phyloP scores from a whole-genome alignment of 2,888 invertebrate genomes.

The Agrilus biguttatus region DNA sequence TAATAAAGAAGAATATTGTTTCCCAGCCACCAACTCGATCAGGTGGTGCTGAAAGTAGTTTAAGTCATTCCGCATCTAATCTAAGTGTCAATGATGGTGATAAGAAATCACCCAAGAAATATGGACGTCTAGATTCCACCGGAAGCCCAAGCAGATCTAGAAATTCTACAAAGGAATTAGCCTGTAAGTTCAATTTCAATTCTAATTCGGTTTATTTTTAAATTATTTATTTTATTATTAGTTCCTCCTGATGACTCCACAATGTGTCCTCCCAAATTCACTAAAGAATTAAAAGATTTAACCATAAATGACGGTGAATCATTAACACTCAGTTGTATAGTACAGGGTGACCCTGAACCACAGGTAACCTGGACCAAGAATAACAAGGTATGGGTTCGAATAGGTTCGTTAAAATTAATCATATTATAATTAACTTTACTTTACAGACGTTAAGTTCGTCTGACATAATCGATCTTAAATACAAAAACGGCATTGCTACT shows the following conservation, averaged over 20 bases:
- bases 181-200: constrained; percentile 42
- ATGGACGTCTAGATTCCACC: constrained; percentile 56
- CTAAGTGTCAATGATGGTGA: constrained; percentile 31
- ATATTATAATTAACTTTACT: constrained; percentile 5
- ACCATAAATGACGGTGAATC: constrained; percentile 80
- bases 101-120: constrained; percentile 43
- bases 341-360: constrained; percentile 87
- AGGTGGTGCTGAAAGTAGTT: constrained; percentile 21
- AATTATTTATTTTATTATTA: constrained; percentile 24
- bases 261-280: constrained; percentile 79
- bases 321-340: constrained; percentile 65
- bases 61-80: constrained; percentile 31
- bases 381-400: constrained; percentile 41
- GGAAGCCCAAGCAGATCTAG: constrained; percentile 77
- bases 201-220: not conserved
- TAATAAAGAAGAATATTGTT: constrained; percentile 39
- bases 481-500: constrained; percentile 78
- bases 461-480: constrained; percentile 81
- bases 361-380: constrained; percentile 83
- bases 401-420: not conserved
- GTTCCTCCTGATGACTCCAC: constrained; percentile 76
- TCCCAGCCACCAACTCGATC: constrained; percentile 34
- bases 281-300: constrained; percentile 58
- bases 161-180: constrained; percentile 79
- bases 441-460: constrained; percentile 47